These are phyloP conservation scores for Vireo altiloquus DNA, from an alignment of 2,113 vertebrate species.

Conservation along the genomic window DNA sequence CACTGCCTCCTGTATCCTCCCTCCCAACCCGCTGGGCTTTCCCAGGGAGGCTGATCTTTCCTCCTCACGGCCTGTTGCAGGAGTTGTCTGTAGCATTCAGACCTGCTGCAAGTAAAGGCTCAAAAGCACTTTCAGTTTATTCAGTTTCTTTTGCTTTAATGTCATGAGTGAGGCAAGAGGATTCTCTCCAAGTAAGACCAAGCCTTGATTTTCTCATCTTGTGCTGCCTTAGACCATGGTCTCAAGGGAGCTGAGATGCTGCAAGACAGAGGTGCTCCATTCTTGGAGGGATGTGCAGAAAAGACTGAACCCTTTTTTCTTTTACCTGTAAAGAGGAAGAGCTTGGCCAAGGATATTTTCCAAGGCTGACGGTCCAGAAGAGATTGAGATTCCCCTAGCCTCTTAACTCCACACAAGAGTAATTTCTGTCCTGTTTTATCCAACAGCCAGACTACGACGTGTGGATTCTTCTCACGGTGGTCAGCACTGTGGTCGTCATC, in stretches of 20 bases:
- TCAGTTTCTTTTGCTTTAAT: background rate
- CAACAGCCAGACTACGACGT: constrained; percentile 89
- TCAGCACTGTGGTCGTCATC: constrained; percentile 85
- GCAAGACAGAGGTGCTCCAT: background rate
- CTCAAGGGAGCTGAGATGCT: background rate
- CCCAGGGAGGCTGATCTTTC: background rate
- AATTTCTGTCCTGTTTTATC: background rate
- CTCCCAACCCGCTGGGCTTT: background rate
- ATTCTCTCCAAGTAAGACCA: background rate
- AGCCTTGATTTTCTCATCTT: background rate
- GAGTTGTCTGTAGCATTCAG: background rate
- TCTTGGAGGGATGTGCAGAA: background rate
- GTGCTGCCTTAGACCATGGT: background rate
- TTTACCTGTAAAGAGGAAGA: background rate
- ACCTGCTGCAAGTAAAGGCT: background rate
- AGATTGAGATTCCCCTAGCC: background rate
- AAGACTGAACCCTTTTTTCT: background rate
- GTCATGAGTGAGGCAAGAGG: rapidly evolving
- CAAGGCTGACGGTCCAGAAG: background rate
- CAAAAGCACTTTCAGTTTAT: background rate
- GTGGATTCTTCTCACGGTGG: constrained; percentile 90
- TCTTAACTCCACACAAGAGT: background rate
- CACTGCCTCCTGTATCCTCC: background rate
- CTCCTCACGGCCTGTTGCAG: background rate
- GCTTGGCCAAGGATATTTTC: background rate